phyloP scores from a whole-genome alignment of 1,140 invertebrate species.

The Heliconius himera region DNA sequence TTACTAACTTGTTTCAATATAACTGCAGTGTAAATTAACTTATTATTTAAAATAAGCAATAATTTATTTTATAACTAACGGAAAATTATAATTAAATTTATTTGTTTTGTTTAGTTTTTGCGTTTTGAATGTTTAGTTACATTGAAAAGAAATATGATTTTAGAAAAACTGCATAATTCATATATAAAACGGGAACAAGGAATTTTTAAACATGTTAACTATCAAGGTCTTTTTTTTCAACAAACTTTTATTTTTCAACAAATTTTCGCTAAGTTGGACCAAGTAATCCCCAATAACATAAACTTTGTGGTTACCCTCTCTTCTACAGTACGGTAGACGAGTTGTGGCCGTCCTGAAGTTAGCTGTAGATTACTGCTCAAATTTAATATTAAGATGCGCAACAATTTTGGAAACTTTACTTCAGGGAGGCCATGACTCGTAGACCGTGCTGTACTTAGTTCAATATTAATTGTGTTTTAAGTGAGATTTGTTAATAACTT shows the following conservation, averaged over 20 bases:
- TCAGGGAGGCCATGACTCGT: too few relatives aligned
- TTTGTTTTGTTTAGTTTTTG: background rate
- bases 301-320: background rate
- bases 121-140: background rate
- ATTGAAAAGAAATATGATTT: background rate
- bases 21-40: constrained; percentile 1
- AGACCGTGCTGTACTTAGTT: background rate
- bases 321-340: background rate
- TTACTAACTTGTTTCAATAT: background rate
- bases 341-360: too few relatives aligned
- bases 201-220: background rate
- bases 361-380: too few relatives aligned
- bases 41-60: background rate
- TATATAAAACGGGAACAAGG: background rate
- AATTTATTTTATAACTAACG: background rate
- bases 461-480: constrained; percentile 12
- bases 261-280: background rate
- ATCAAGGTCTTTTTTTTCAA: too few relatives aligned
- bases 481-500: constrained; percentile 26
- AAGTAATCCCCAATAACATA: background rate
- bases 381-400: too few relatives aligned
- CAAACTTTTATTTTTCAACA: too few relatives aligned
- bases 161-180: background rate
- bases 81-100: background rate
- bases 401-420: too few relatives aligned